Evolutionary conservation across 2,888 invertebrate species (phyloP).

Genomic region (Dicyrtoma fusca): DNA sequence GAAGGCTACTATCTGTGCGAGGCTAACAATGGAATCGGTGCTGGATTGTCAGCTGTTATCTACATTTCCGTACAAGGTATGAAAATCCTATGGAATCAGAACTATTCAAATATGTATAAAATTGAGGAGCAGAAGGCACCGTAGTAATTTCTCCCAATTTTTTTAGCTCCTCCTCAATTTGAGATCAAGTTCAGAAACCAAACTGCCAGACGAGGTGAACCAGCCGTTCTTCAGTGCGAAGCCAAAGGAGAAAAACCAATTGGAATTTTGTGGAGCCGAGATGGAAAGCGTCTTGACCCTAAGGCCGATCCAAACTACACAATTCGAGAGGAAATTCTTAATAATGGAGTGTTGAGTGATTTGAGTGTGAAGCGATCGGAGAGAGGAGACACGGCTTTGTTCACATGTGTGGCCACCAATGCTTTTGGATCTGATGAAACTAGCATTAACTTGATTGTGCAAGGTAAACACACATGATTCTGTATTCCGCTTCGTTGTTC

Average conservation of each 20-base stretch:
- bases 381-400: conserved; percentile 83
- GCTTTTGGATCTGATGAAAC: conserved; percentile 93
- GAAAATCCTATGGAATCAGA: background rate
- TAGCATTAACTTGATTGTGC: conserved; percentile 93
- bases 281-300: conserved; percentile 86
- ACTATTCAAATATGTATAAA: conserved; percentile 11
- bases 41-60: conserved; percentile 91
- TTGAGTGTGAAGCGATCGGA: conserved; percentile 87
- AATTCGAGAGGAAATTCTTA: conserved; percentile 77
- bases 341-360: conserved; percentile 84
- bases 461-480: conserved; percentile 64
- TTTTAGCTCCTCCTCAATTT: conserved; percentile 84
- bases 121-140: background rate
- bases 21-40: conserved; percentile 93
- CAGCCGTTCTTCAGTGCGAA: conserved; percentile 87
- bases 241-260: conserved; percentile 80
- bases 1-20: conserved; percentile 90
- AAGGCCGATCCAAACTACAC: conserved; percentile 71
- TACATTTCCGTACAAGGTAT: conserved; percentile 90
- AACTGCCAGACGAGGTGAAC: conserved; percentile 86
- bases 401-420: conserved; percentile 90
- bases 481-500: background rate
- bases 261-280: conserved; percentile 93
- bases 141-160: background rate
- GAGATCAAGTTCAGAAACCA: conserved; percentile 89